Evolutionary conservation across 2,888 invertebrate species (phyloP), one percentile per base, ranked within the genome.

Genomic region (Trissoscelio sp.): DNA sequence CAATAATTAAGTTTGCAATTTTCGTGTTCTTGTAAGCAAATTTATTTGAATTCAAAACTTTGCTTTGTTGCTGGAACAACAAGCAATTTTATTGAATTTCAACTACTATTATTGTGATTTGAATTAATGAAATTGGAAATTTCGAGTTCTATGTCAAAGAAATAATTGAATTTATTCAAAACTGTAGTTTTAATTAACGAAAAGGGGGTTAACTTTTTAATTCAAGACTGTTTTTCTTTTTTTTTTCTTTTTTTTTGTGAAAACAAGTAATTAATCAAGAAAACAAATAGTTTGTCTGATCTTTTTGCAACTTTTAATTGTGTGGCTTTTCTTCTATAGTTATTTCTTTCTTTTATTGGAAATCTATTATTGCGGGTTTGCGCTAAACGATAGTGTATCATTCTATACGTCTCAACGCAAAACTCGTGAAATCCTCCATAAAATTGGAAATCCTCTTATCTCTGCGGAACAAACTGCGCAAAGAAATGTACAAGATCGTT

Each of bases 401-500:
- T 51, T 42, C 42, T 5, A 46, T 48, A 70, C 58, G 28, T 60
- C 24, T 24, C 51, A 22, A 70, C 20, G 46, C 37, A 18, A 57
- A 70, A 51, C 24, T 51, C 39, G 28, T 51, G 51, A 18, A 66
- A 57, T 57, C 46, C 66, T 16, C 55, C 18, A 55, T 64, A 57
- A 74, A 64, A 66, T 74, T 57, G 48, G 39, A 74, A 57, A 66
- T 74, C 74, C 74, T 57, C 14, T 74, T 74, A 74, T 74, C 66
- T 57, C 57, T 14, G n/a, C 18, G 48, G 7, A 46, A 46, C n/a
- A 3, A 2, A 46, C 20, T 11, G 11, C 2, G 44, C 12, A 7
- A 11, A 53, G 53, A 28, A 48, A 51, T 12, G n/a, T 37, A 37
- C 44, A 46, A 44, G 14, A 55, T 53, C 22, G 44, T 44, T 64